phyloP scores from a whole-genome alignment of 2,888 invertebrate genomes.

The Coronaproctus castanopsis region DNA sequence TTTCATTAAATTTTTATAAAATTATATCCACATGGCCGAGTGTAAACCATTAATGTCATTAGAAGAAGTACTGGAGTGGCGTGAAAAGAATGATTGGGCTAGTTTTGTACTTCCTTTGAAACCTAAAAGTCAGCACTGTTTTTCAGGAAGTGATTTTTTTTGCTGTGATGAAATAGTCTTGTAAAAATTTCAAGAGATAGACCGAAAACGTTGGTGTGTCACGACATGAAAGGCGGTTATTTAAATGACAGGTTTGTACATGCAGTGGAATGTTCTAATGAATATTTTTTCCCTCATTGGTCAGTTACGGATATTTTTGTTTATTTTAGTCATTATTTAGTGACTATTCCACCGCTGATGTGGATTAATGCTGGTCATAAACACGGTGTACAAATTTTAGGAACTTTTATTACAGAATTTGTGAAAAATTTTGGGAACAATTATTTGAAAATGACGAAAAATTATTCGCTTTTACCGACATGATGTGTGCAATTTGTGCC shows the following conservation, averaged over 20 bases:
- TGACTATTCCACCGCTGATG: constrained; percentile 80
- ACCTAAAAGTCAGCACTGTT: constrained; percentile 13
- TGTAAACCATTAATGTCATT: constrained; percentile 18
- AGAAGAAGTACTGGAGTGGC: constrained; percentile 16
- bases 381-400: constrained; percentile 74
- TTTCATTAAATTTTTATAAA: too few species aligned
- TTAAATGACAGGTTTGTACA: constrained; percentile 61
- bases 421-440: too few species aligned
- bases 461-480: constrained; percentile 47
- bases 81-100: constrained; percentile 12
- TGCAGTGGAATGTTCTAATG: constrained; percentile 37
- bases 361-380: constrained; percentile 85
- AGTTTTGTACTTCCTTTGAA: constrained; percentile 8
- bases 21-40: constrained; percentile 5
- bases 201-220: constrained; percentile 63
- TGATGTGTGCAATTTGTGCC: constrained; percentile 48
- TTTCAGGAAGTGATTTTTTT: constrained; percentile 12
- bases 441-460: too few species aligned
- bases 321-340: constrained; percentile 87
- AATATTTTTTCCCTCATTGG: constrained; percentile 86
- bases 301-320: constrained; percentile 77
- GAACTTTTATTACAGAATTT: constrained; percentile 83
- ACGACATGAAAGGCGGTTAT: constrained; percentile 92
- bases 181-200: constrained; percentile 25
- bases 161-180: constrained; percentile 12